phyloP scores from a whole-genome alignment of 2,797 vertebrate genomes.

The Loriculus beryllinus region DNA sequence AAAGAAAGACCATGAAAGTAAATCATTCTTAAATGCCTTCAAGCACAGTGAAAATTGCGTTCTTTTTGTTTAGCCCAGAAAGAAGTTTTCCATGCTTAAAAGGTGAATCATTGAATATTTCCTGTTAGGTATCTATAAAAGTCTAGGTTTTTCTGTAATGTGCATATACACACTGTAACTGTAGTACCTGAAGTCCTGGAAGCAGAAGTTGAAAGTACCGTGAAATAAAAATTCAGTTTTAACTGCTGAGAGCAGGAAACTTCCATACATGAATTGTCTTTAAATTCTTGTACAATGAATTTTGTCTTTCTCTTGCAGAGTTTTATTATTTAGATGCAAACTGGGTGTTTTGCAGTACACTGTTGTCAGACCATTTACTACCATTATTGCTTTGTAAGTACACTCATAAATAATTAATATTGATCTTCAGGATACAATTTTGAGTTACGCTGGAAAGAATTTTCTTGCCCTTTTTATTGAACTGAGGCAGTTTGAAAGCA shows the following conservation, averaged over 20 bases:
- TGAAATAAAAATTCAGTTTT: neutral
- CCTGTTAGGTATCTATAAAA: neutral
- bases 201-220: neutral
- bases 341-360: constrained; percentile 97
- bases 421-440: neutral
- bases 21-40: neutral
- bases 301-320: constrained; percentile 78
- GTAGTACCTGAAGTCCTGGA: neutral
- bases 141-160: neutral
- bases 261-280: neutral
- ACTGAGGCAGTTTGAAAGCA: neutral
- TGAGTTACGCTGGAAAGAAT: neutral
- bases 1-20: neutral
- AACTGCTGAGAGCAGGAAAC: neutral
- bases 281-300: neutral
- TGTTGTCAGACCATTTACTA: constrained; percentile 93
- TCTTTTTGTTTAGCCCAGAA: neutral
- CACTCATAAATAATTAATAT: neutral
- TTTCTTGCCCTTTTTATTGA: neutral
- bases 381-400: constrained; percentile 94
- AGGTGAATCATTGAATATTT: neutral
- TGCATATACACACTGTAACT: fast-evolving
- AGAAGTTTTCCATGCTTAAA: neutral
- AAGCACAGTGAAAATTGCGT: neutral
- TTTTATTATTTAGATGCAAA: constrained; percentile 92